phyloP scores from a whole-genome alignment of 1,140 invertebrate species.

The Cepaea nemoralis region DNA sequence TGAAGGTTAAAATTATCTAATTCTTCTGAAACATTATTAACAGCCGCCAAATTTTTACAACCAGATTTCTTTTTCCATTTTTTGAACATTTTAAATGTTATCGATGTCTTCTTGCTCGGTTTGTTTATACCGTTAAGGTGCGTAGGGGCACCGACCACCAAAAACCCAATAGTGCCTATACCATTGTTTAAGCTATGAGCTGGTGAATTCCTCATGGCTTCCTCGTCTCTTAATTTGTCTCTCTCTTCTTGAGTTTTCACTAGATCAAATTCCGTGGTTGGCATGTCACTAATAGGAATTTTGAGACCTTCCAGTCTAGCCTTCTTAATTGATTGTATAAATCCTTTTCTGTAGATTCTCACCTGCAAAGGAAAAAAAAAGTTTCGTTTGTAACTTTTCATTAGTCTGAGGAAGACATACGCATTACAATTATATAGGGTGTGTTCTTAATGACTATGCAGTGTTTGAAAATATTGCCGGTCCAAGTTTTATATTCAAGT shows the following conservation, averaged over 20 bases:
- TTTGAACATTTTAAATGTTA: neutral
- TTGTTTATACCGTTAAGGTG: neutral
- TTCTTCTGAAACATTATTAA: neutral
- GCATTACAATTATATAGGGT: too few species aligned
- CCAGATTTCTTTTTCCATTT: neutral
- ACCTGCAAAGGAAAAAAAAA: too few species aligned
- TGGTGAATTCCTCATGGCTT: neutral
- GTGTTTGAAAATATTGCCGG: too few species aligned
- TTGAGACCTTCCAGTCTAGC: slow-evolving; percentile 30
- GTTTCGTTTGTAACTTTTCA: too few species aligned
- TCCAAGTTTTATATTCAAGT: too few species aligned
- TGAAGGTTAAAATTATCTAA: neutral
- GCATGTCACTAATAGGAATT: slow-evolving; percentile 46
- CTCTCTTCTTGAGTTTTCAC: slow-evolving; percentile 21
- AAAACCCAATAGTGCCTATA: neutral
- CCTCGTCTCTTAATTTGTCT: slow-evolving; percentile 11
- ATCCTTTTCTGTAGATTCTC: slow-evolving; percentile 39
- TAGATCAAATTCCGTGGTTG: slow-evolving; percentile 33
- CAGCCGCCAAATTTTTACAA: neutral
- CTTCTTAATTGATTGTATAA: slow-evolving; percentile 33
- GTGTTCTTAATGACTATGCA: too few species aligned
- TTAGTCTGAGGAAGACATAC: too few species aligned
- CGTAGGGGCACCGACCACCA: neutral
- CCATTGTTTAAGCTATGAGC: neutral
- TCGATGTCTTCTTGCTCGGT: neutral